Evolutionary conservation across 2,888 invertebrate genomes (phyloP), one percentile per base, ranked within the genome.

Genomic region (Aplocera efformata): DNA sequence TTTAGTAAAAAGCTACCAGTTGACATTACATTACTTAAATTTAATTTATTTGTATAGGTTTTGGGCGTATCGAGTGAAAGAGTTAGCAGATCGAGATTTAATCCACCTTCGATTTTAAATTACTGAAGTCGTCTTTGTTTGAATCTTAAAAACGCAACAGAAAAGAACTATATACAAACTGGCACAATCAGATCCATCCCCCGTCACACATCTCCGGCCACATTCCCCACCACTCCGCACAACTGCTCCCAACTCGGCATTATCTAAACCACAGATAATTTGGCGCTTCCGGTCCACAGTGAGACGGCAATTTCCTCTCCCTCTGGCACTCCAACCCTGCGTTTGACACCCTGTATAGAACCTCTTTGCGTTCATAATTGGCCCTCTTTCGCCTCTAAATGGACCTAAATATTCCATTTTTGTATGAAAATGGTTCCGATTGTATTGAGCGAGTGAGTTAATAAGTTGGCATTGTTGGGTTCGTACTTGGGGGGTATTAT

Each of bases 251-350:
- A n/a, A n/a, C n/a, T n/a, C n/a, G n/a, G 43, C 31, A 48, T 49
- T 49, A 53, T 55, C 52, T 45, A 50, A 50, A 51, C 38, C 29
- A 3, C 40, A 29, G 58, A 68, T 71, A 72, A 75, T 75, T 74
- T 67, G 67, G 66, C 52, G 38, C 59, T 71, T 73, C 74, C 76
- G 77, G 75, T 60, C 64, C 54, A 50, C 55, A 50, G 67, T 72
- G 72, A 68, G 68, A 56, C 57, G 56, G 74, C 72, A 78, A 79
- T 79, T 79, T 79, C 79, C 71, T 69, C 64, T 54, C 56, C 56
- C 47, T 38, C 38, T 45, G 47, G 24, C 39, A 34, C 40, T 20
- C 27, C 8, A 17, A 5, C 60, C 52, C 60, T 79, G 79, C 70
- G 64, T 69, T 62, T 78, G 79, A 79, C 79, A 56, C 43, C 52